These are phyloP conservation scores for Drosophila formosana DNA, from an alignment of 2,888 invertebrate species.

Conservation along the genomic window DNA sequence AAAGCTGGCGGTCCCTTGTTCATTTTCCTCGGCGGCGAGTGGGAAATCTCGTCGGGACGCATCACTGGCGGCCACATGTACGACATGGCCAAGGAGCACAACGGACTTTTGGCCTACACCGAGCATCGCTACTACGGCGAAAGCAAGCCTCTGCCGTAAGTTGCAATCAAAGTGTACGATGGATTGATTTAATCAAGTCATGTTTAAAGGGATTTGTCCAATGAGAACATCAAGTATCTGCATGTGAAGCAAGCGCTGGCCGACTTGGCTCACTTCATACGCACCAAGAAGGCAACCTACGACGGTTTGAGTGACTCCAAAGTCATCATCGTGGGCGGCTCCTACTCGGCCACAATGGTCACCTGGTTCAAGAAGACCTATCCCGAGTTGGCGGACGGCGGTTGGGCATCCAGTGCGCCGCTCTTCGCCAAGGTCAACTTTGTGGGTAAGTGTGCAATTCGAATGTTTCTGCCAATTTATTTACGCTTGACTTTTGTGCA, in stretches of 20 bases:
- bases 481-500: slow-evolving; percentile 24
- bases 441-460: slow-evolving; percentile 76
- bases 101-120: slow-evolving; percentile 89
- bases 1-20: slow-evolving; percentile 87
- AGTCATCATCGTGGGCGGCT: slow-evolving; percentile 88
- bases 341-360: slow-evolving; percentile 89
- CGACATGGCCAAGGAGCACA: slow-evolving; percentile 87
- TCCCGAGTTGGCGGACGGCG: slow-evolving; percentile 88
- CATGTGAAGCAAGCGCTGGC: slow-evolving; percentile 89
- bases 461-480: background rate
- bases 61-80: slow-evolving; percentile 88
- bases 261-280: slow-evolving; percentile 89
- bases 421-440: slow-evolving; percentile 88
- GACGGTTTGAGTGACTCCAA: slow-evolving; percentile 83
- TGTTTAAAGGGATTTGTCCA: slow-evolving; percentile 85
- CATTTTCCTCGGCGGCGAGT: slow-evolving; percentile 90
- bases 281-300: slow-evolving; percentile 84
- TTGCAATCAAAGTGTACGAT: background rate
- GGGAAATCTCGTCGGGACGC: slow-evolving; percentile 87
- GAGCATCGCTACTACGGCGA: slow-evolving; percentile 94
- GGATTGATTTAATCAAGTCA: background rate
- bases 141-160: slow-evolving; percentile 90
- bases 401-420: slow-evolving; percentile 89
- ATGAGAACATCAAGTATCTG: slow-evolving; percentile 87
- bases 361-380: slow-evolving; percentile 89